Conservation (phyloP, 2,888 invertebrate genomes). For the Cylindroiulus punctatus region DNA sequence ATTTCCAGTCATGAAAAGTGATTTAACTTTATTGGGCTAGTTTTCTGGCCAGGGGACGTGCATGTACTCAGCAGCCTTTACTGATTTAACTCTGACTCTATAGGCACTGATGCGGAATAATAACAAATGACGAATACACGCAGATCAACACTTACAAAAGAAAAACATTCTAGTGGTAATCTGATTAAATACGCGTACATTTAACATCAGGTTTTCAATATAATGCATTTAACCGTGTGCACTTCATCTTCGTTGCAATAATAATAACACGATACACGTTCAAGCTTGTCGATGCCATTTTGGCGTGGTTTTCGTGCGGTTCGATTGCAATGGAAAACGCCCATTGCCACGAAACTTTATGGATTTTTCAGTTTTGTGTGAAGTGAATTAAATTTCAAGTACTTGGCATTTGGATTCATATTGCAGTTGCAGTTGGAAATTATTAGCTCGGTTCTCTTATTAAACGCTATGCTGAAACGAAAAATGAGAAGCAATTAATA, state of each 20-base stretch:
- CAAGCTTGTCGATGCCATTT: neutral
- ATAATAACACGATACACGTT: neutral
- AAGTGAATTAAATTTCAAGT: slow-evolving; percentile 8
- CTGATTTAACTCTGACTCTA: neutral
- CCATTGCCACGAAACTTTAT: neutral
- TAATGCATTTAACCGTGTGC: neutral
- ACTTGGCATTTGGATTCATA: neutral
- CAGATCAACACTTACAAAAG: neutral
- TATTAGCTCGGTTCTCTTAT: neutral
- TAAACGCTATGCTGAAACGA: neutral
- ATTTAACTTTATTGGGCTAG: neutral
- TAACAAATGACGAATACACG: neutral
- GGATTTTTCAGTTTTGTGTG: neutral
- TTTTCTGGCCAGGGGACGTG: neutral
- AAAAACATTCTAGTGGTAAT: neutral
- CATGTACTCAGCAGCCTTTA: neutral
- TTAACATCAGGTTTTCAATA: neutral
- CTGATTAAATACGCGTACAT: neutral
- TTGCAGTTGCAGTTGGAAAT: slow-evolving; percentile 8
- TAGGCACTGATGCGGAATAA: slow-evolving; percentile 10
- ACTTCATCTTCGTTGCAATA: neutral
- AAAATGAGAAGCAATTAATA: neutral
- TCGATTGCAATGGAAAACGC: neutral
- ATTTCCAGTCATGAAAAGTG: neutral
- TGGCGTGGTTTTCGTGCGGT: neutral